Evolutionary conservation across 1,140 invertebrate species (phyloP), one percentile per base, ranked within the genome.

Genomic region (Brachionus plicatilis): DNA sequence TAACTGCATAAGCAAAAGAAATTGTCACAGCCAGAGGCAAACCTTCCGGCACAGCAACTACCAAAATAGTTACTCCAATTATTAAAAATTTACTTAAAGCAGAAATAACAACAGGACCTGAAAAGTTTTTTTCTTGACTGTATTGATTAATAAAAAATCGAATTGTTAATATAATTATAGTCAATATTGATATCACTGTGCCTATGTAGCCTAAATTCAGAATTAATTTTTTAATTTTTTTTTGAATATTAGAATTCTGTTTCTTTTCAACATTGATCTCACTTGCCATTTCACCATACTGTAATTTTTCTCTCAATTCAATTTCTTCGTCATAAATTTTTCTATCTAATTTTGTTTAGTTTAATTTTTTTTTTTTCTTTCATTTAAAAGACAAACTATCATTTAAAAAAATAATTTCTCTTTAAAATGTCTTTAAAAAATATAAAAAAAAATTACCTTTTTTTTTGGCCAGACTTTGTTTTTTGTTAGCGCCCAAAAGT

Each of bases 141-240:
- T 98, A 99, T 45, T 93, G 95, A 85, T 92, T 92, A 85, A 99
- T 92, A 90, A 95, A 96, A 91, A 98, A 99, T 87, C 96, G 94
- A 88, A 97, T 93, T 85, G 98, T 93, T 85, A 99, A 92, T 89
- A 99, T 97, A 85, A 99, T 91, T 84, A 99, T 96, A 9, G 97
- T 99, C 27, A 98, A 92, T 14, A 97, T 94, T 85, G 97, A 97
- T 87, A 99, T 97, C 47, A 95, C 95, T 20, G 96, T 99, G 88
- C 96, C 93, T 85, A 95, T 96, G 91, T 99, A 99, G 88, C 98
- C 98, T 90, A 99, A 99, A 92, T 99, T 94, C 88, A 99, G 99
- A 85, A 97, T 97, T 82, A 99, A 91, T 90, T 98, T 98, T 76
- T 97, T 99, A 9, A 99, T 92, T 91, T 99, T 99, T 37, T 96